Base-by-base conservation (phyloP, 30 jellyfish, hydroid and myxozoan species). In the Hydractinia echinata region DNA sequence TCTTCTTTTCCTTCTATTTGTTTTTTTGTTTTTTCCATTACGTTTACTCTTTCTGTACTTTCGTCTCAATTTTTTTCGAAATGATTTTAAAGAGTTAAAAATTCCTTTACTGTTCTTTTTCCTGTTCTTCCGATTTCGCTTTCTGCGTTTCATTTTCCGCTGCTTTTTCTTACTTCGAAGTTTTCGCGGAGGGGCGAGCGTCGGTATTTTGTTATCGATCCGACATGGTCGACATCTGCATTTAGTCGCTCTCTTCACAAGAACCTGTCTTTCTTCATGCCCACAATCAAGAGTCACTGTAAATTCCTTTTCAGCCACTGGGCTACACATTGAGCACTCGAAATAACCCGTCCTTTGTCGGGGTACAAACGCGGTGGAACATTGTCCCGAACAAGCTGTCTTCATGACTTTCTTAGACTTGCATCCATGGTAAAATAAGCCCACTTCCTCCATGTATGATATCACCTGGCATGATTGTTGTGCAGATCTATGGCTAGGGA, bases 341-440 rank as follows among this genome's bases (percentile, higher is more conserved):
- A 64, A 13, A 64, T 64, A n/a, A n/a, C 74, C 74, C 18, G 74
- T n/a, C 74, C 74, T 44, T n/a, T 64, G 74, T 13, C 19, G 51
- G 19, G 74, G 74, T 51, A 64, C 74, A 64, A 64, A 64, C 19
- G 39, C 39, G 4, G 74, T 64, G 8, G 74, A 64, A 64, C 74
- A 64, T 13, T 1, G 74, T 64, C 74, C 74, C 51, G 19, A 64
- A 64, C 74, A 64, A 51, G 19, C 19, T 64, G 74, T n/a, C 16
- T 64, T 64, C 74, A 3, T 7, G 9, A 64, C 74, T 7, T n/a
- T 51, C 10, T 6, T 7, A 44, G 74, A 13, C 74, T 64, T 51
- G 18, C 74, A 64, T n/a, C 39, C 74, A 6, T 64, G 50, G 30
- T 62, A 4, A 7, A 44, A 44, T 6, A 51, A 44, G 1, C 51